Evolutionary conservation across 1,140 invertebrate genomes (phyloP).

Genomic region (Aculops lycopersici): DNA sequence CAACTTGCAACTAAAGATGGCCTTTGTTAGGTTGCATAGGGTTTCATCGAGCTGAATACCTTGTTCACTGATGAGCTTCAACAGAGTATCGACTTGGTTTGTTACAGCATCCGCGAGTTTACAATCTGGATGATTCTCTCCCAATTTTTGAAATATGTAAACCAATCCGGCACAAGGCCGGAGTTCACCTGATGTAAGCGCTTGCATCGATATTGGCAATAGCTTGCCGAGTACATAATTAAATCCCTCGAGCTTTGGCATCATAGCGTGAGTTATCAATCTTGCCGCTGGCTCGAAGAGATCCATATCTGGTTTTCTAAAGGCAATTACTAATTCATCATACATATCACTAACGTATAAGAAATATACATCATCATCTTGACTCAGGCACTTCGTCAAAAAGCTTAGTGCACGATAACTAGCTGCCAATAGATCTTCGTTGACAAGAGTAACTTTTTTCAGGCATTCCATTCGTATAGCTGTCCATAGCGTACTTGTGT

Average conservation of each 20-base stretch:
- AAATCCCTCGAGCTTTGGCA: neutral
- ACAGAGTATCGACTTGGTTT: neutral
- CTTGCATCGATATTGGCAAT: neutral
- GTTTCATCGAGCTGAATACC: neutral
- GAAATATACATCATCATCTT: neutral
- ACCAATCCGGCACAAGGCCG: neutral
- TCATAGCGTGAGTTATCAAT: neutral
- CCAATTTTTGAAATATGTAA: neutral
- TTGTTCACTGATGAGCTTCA: neutral
- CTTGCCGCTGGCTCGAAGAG: neutral
- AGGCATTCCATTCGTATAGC: neutral
- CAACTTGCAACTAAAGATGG: neutral
- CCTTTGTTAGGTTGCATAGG: neutral
- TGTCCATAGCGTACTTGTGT: neutral
- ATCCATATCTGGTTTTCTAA: neutral
- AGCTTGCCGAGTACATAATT: neutral
- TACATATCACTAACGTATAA: neutral
- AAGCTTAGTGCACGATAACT: neutral
- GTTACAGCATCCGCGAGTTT: neutral
- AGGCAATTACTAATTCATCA: neutral
- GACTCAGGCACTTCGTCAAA: neutral
- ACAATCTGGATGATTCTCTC: neutral
- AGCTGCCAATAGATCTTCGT: neutral
- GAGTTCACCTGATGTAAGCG: neutral
- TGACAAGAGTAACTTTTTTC: neutral